phyloP scores from a whole-genome alignment of 1,140 invertebrate species.

The Formica selysi region DNA sequence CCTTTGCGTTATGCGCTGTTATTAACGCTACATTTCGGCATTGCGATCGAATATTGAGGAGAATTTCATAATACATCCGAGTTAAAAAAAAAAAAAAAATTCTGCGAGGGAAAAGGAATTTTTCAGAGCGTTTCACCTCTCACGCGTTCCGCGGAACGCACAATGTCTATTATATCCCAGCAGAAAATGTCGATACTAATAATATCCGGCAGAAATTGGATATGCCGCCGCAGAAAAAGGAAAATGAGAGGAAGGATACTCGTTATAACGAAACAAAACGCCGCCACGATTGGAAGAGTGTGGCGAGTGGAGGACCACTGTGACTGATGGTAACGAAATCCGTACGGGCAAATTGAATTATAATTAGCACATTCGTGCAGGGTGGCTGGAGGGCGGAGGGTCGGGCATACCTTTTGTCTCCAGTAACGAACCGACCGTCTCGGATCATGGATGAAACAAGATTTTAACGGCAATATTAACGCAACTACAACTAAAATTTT shows the following conservation, averaged over 20 bases:
- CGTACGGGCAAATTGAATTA: constrained; percentile 64
- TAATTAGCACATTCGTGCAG: constrained; percentile 64
- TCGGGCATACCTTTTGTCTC: constrained; percentile 54
- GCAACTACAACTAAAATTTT: constrained; percentile 21
- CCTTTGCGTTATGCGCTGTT: constrained; percentile 12
- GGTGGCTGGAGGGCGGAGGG: constrained; percentile 17
- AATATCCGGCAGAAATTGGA: constrained; percentile 45
- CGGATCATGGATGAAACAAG: constrained; percentile 34
- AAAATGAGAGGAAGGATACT: constrained; percentile 58
- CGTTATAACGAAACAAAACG: constrained; percentile 68
- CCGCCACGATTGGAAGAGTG: constrained; percentile 24
- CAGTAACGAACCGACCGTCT: constrained; percentile 56
- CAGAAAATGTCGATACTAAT: constrained; percentile 64
- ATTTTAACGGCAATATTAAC: constrained; percentile 50
- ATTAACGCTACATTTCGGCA: constrained; percentile 48
- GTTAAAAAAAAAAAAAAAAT: constrained; percentile 50
- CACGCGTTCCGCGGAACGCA: constrained; percentile 43
- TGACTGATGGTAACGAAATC: constrained; percentile 71
- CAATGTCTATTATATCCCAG: constrained; percentile 59
- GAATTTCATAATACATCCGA: constrained; percentile 51
- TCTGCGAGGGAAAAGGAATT: constrained; percentile 49
- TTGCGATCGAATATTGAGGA: constrained; percentile 39
- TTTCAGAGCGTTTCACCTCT: constrained; percentile 27
- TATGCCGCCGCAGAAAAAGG: constrained; percentile 43
- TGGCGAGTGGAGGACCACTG: constrained; percentile 45